Conservation (phyloP, 2,113 vertebrate species). For the Ageneiosus marmoratus region DNA sequence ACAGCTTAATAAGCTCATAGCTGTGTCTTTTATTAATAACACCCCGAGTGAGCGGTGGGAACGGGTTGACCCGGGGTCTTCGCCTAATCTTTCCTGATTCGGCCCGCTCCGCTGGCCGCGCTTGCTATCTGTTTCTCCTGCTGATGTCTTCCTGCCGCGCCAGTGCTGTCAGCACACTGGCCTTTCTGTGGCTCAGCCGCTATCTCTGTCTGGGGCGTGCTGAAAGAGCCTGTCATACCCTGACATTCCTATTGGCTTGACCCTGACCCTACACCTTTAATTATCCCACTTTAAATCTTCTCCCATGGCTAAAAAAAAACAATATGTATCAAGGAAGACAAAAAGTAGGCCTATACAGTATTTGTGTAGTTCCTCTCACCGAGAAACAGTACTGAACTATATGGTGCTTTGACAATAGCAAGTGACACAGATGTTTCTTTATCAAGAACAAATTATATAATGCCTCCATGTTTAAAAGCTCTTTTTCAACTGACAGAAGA, state of each 20-base stretch:
- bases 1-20: constrained; percentile 79
- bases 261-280: constrained; percentile 60
- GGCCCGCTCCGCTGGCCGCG: constrained; percentile 79
- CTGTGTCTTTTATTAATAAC: constrained; percentile 89
- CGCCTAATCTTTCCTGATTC: constrained; percentile 93
- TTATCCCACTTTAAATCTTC: constrained; percentile 47
- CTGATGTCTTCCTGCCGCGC: constrained; percentile 97
- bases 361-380: constrained; percentile 6
- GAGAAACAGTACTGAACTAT: constrained; percentile 49
- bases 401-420: constrained; percentile 55
- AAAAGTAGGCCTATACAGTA: not conserved
- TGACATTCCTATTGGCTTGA: constrained; percentile 77
- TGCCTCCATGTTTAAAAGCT: constrained; percentile 43
- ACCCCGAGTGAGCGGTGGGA: constrained; percentile 76
- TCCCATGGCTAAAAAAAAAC: not conserved
- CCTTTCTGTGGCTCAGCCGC: constrained; percentile 76
- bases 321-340: not conserved
- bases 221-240: constrained; percentile 72
- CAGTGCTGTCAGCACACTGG: constrained; percentile 88
- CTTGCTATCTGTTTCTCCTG: constrained; percentile 89
- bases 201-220: constrained; percentile 75
- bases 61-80: constrained; percentile 87
- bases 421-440: constrained; percentile 50
- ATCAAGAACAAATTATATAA: constrained; percentile 55
- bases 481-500: constrained; percentile 21